Evolutionary conservation across 1,140 invertebrate genomes (phyloP).

Genomic region (Apocrypta bakeri): DNA sequence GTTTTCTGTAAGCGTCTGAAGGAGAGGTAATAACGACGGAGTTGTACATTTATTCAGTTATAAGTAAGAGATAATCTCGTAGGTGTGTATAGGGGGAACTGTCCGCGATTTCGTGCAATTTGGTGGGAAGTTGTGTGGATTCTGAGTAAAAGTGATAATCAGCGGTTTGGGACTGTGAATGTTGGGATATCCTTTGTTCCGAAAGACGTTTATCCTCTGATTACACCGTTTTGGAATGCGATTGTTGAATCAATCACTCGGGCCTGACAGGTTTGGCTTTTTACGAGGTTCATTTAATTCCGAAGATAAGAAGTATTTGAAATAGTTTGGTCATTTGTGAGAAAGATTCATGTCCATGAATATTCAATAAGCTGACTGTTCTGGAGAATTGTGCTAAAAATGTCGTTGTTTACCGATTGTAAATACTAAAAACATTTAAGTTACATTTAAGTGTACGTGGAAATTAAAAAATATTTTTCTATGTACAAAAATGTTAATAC

Average conservation of each 20-base stretch:
- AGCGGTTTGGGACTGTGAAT: background rate
- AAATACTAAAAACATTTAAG: too few relatives aligned
- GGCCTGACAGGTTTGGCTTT: background rate
- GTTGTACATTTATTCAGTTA: background rate
- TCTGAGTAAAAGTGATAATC: background rate
- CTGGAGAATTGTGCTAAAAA: too few relatives aligned
- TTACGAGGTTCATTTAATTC: too few relatives aligned
- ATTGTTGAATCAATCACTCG: background rate
- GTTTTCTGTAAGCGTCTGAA: too few relatives aligned
- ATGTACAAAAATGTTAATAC: too few relatives aligned
- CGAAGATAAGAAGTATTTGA: too few relatives aligned
- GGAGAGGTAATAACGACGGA: background rate
- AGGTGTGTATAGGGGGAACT: background rate
- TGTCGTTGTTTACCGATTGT: too few relatives aligned
- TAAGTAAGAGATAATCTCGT: background rate
- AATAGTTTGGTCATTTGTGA: too few relatives aligned
- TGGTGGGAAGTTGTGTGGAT: background rate
- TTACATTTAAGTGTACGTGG: too few relatives aligned
- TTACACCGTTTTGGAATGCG: background rate
- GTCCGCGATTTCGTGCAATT: slow-evolving; percentile 21
- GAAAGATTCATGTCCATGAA: background rate
- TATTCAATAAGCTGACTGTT: too few relatives aligned
- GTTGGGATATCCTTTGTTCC: background rate
- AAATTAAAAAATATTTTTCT: too few relatives aligned
- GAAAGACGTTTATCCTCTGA: background rate